Base-by-base conservation (phyloP, 2,113 vertebrate species). In the Pangasianodon gigas region DNA sequence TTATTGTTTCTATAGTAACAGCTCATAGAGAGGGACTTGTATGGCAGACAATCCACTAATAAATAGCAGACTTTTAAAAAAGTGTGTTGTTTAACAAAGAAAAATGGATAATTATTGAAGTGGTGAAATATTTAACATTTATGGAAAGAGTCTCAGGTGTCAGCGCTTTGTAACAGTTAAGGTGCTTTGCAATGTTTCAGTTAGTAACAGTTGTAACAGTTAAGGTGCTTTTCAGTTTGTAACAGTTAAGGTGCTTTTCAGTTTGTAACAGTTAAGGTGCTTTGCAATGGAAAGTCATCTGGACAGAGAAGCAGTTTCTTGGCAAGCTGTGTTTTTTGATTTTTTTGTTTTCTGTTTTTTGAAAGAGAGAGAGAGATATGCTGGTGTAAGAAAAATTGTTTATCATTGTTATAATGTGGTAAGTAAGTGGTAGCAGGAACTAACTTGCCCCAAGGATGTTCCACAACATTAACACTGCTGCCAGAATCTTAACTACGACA, bases 381-480 rank as follows among this genome's bases (percentile, higher is more conserved):
- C 14, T 16, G 14, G 32, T 74, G 16, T 41, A 6, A 41, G 37
- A 74, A 11, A 6, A 18, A 41, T 37, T 74, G 32, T 41, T 74
- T 74, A 41, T 19, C 16, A 18, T 74, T 37, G 69, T 74, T 74
- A 74, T 37, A 74, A 41, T 0, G 9, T 37, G 37, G 37, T 37
- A 37, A 37, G 37, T 74, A 41, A 74, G 32, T 41, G 32, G 16
- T 19, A 41, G 32, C 69, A 74, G 6, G 32, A 41, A 74, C 32
- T 41, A 74, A 41, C 69, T 74, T 74, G 32, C 5, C 37, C 41
- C 6, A 0, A 32, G 65, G 62, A 71, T 7, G n/a, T 71, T 71
- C n/a, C 67, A 71, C 67, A 71, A 37, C 67, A 71, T 71, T 32
- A 74, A 41, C 69, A 74, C 69, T 74, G 32, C 69, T 74, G 69